These are phyloP conservation scores for Trichomalopsis sarcophagae DNA, from an alignment of 1,140 invertebrate genomes.

Conservation along the genomic window DNA sequence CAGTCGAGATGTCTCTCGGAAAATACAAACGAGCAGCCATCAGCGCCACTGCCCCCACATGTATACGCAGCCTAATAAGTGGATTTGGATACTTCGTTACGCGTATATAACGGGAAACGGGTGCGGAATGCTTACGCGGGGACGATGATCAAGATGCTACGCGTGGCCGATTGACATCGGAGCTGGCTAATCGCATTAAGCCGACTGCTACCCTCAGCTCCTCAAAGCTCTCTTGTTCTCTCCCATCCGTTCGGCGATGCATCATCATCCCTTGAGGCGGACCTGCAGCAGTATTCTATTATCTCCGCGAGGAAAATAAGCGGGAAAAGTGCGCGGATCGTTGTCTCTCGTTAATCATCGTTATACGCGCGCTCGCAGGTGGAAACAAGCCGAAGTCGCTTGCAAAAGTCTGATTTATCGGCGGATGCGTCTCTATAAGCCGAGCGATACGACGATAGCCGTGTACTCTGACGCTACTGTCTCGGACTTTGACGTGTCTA, in stretches of 20 bases:
- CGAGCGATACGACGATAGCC: neutral
- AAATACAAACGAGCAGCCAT: slow-evolving; percentile 13
- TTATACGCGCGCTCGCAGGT: slow-evolving; percentile 42
- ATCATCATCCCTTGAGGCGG: slow-evolving; percentile 44
- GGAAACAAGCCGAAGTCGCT: neutral
- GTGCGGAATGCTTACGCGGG: neutral
- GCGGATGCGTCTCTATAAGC: neutral
- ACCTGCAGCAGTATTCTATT: slow-evolving; percentile 45
- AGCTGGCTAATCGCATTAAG: slow-evolving; percentile 21
- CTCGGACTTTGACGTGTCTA: slow-evolving; percentile 21
- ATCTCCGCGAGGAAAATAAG: neutral
- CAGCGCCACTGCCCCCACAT: too few species aligned
- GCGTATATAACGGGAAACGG: neutral
- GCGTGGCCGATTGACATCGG: slow-evolving; percentile 24
- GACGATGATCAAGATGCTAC: slow-evolving; percentile 1
- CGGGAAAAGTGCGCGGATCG: slow-evolving; percentile 4
- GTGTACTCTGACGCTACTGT: neutral
- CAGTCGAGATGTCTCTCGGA: neutral
- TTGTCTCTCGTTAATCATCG: slow-evolving; percentile 53
- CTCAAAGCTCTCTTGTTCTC: neutral
- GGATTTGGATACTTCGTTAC: slow-evolving; percentile 22
- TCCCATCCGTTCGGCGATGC: slow-evolving; percentile 21
- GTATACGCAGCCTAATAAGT: slow-evolving; percentile 1
- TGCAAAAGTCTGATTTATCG: slow-evolving; percentile 35
- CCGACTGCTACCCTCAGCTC: neutral